Evolutionary conservation across 2,888 invertebrate genomes (phyloP), one percentile per base, ranked within the genome.

Genomic region (Herminia tarsipennalis): DNA sequence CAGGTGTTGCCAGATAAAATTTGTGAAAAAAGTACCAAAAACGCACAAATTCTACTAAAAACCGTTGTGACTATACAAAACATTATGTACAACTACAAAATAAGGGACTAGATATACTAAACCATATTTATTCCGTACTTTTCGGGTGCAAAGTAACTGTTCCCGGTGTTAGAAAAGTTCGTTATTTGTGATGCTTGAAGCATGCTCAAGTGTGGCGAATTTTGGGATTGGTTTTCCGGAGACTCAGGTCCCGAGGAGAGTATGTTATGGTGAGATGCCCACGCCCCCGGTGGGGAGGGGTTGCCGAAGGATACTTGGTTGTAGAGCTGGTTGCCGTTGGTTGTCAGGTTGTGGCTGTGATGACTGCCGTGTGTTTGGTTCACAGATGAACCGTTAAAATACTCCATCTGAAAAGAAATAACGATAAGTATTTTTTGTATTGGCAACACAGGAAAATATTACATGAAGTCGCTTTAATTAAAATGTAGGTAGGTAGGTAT

Each of bases 121-220:
- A 92, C 92, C 92, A 92, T 92, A 77, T 92, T 92, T 33, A 92
- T 92, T 42, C 92, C 92, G 62, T 92, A 92, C 48, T 92, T 92
- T 55, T 92, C 92, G 2, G 92, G 90, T 5, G 92, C 90, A 54
- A 92, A 92, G 57, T 92, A 92, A 65, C 89, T 87, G 65, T 91
- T 88, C 3, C 88, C 83, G 1, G 93, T 57, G 78, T 93, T 78
- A 53, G 93, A 74, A 85, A 93, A 81, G 88, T 93, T 81, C 78
- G 93, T 66, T 68, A 91, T 90, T 65, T 91, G 91, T 0, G 90
- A 88, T 0, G 91, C 91, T 70, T 91, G 91, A 0, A 91, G 83
- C 91, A 90, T 91, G 72, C 88, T 88, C 20, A 91, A 61, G 50
- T 91, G 91, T 3, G 90, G 83, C 20, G 87, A 78, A 55, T 90